A percentile compares a stretch with the other conserved stretches of the same genome.
phyloP scores from a whole-genome alignment of 2,888 invertebrate genomes.

The Bimastos eiseni region DNA sequence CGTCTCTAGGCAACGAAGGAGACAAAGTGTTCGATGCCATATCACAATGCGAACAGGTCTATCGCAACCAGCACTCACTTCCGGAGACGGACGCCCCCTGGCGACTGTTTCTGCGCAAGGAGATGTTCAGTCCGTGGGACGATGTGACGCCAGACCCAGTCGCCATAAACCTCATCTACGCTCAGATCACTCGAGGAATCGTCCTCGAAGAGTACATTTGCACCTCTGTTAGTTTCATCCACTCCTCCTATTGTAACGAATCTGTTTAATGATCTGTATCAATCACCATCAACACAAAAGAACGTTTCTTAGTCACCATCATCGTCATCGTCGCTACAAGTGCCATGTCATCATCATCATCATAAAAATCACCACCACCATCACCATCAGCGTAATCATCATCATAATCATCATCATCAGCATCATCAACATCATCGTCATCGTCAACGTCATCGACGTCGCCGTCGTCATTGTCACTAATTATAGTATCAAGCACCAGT shows the following conservation, averaged over 20 bases:
- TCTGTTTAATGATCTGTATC: no score
- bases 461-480: background rate
- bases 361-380: no score
- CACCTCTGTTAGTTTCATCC: conserved; percentile 31
- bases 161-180: conserved; percentile 40
- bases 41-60: conserved; percentile 42
- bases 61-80: background rate
- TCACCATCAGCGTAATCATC: no score
- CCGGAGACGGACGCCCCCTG: conserved; percentile 5
- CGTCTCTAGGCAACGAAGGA: conserved; percentile 40
- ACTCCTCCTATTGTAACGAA: no score
- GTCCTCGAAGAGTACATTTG: conserved; percentile 43
- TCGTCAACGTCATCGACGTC: no score
- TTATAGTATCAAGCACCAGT: background rate
- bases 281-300: no score
- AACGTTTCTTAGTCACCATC: no score
- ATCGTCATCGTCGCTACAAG: no score
- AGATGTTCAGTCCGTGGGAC: conserved; percentile 40
- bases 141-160: conserved; percentile 29
- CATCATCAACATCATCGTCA: no score
- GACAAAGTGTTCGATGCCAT: conserved; percentile 44
- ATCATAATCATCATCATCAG: no score
- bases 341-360: no score
- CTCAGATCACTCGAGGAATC: conserved; percentile 42
- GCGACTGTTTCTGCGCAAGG: conserved; percentile 41